Percentiles rank a stretch among this genome's conserved stretches.
These are phyloP conservation scores for Aphelocoma californica DNA, from an alignment of 2,797 vertebrate species.

Conservation along the genomic window DNA sequence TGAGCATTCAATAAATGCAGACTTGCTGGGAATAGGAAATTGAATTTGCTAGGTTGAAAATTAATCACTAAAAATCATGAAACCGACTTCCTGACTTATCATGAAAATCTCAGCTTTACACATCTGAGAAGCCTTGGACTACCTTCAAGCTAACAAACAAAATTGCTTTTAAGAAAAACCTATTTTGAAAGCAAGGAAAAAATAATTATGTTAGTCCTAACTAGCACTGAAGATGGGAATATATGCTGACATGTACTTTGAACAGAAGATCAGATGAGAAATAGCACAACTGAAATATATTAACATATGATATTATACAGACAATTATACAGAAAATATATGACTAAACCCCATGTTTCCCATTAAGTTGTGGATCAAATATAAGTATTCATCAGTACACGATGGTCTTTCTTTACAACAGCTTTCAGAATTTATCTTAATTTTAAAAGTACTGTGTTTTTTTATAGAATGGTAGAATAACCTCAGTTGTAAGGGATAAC, in stretches of 20 bases:
- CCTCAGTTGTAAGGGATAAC: not conserved
- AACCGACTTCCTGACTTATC: not conserved
- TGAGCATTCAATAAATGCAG: not conserved
- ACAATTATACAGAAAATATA: not conserved
- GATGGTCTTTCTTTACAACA: not conserved
- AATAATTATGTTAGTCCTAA: not conserved
- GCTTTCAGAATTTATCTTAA: not conserved
- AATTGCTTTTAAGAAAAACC: not conserved
- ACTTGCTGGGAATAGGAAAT: slow-evolving; percentile 8
- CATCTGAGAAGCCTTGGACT: not conserved
- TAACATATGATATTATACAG: not conserved
- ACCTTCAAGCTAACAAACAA: slow-evolving; percentile 20
- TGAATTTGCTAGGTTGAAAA: not conserved
- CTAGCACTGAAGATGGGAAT: not conserved
- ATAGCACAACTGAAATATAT: slow-evolving; percentile 10
- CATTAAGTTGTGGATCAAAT: not conserved
- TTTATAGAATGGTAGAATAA: not conserved
- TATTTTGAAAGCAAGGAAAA: not conserved
- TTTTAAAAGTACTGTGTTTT: not conserved
- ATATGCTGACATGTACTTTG: slow-evolving; percentile 26
- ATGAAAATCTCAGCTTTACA: not conserved
- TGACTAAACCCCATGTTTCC: not conserved
- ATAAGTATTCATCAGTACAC: not conserved
- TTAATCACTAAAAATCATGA: slow-evolving; percentile 7
- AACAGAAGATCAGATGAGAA: slow-evolving; percentile 17